Evolutionary conservation across 2,888 invertebrate species (phyloP).

Genomic region (Taenaris catops): DNA sequence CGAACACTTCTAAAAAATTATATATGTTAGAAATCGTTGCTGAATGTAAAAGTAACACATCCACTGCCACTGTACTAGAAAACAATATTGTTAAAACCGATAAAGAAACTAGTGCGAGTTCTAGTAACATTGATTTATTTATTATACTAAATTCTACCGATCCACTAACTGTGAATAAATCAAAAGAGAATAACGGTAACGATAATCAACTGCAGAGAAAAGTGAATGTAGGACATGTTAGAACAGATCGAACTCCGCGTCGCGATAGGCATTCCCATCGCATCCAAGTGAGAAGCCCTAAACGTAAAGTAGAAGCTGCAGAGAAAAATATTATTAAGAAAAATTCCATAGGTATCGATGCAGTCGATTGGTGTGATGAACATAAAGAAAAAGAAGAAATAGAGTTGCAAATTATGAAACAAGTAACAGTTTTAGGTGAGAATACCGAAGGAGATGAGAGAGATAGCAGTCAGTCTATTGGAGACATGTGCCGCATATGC

Average conservation of each 20-base stretch:
- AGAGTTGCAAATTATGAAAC: conserved; percentile 24
- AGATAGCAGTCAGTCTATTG: conserved; percentile 48
- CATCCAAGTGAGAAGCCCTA: conserved; percentile 60
- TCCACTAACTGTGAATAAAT: conserved; percentile 1
- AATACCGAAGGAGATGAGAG: conserved; percentile 36
- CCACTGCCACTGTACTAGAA: conserved; percentile 25
- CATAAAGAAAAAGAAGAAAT: conserved; percentile 31
- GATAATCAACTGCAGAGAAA: conserved; percentile 23
- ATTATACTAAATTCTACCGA: conserved; percentile 23
- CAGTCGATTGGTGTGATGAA: conserved; percentile 42
- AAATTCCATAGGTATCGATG: conserved; percentile 27
- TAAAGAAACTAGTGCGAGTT: conserved; percentile 47
- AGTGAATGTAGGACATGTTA: conserved; percentile 16
- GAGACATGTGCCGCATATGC: conserved; percentile 69
- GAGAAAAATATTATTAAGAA: conserved; percentile 28
- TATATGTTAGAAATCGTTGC: conserved; percentile 33
- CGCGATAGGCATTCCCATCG: conserved; percentile 49
- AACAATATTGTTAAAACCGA: conserved; percentile 30
- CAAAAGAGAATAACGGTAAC: conserved; percentile 13
- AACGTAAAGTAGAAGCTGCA: conserved; percentile 33
- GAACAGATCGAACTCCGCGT: conserved; percentile 35
- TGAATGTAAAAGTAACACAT: conserved; percentile 36
- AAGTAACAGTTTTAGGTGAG: conserved; percentile 20
- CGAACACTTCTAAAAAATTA: conserved; percentile 37
- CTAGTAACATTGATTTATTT: conserved; percentile 44